phyloP scores from a whole-genome alignment of 2,797 vertebrate genomes.

The Arctocebus calabarensis region DNA sequence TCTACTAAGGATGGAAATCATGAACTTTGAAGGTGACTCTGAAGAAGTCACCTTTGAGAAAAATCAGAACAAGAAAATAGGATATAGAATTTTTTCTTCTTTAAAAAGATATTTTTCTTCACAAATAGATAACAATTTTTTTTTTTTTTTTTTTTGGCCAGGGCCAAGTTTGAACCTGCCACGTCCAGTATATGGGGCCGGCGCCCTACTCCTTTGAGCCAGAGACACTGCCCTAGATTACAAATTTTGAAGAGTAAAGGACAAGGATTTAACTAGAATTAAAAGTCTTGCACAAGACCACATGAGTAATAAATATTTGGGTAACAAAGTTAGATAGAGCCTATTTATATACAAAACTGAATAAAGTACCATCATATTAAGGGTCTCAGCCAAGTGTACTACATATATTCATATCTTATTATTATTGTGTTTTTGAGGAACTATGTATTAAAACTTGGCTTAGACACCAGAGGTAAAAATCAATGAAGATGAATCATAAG shows the following conservation, averaged over 20 bases:
- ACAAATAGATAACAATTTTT: background rate
- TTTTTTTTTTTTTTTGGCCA: too few species aligned
- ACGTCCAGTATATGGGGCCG: too few species aligned
- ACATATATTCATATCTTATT: background rate
- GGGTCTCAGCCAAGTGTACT: background rate
- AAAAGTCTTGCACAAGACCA: background rate
- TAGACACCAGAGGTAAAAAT: background rate
- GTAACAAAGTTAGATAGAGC: background rate
- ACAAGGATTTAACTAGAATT: background rate
- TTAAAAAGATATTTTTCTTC: background rate
- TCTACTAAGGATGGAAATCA: background rate
- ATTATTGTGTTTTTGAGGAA: background rate
- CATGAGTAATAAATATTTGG: background rate
- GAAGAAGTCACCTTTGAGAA: background rate
- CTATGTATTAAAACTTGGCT: background rate
- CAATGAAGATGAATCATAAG: background rate
- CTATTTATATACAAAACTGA: background rate
- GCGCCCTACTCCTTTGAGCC: too few species aligned
- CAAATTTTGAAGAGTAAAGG: background rate
- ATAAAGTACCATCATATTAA: background rate
- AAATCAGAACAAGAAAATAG: background rate
- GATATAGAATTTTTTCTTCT: background rate
- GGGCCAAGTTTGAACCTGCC: too few species aligned
- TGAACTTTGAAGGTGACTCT: background rate
- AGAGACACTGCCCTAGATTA: too few species aligned